phyloP scores from a whole-genome alignment of 1,140 invertebrate genomes.

The Episyrphus balteatus region DNA sequence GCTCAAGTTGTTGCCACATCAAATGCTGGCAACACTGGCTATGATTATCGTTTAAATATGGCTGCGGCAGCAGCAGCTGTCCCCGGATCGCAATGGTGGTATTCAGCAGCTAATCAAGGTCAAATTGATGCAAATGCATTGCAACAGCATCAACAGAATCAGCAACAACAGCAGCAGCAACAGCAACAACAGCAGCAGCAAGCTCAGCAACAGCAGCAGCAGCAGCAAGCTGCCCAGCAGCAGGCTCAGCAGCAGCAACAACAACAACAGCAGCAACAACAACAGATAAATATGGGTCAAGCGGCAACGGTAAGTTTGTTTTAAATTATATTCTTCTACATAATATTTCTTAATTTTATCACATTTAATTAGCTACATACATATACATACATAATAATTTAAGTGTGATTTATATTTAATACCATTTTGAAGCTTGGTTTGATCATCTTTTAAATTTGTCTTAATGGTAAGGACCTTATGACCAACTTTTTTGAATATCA shows the following conservation, averaged over 20 bases:
- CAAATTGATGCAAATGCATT: slow-evolving; percentile 35
- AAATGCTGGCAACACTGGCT: slow-evolving; percentile 36
- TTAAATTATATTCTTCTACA: slow-evolving; percentile 1
- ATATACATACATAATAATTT: not conserved
- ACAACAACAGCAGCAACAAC: slow-evolving; percentile 12
- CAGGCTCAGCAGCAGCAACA: slow-evolving; percentile 38
- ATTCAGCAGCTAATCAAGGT: slow-evolving; percentile 43
- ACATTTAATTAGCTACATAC: not conserved
- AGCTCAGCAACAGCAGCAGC: slow-evolving; percentile 33
- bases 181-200: slow-evolving; percentile 41
- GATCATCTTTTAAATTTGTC: not conserved
- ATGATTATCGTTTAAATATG: slow-evolving; percentile 50
- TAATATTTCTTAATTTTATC: not conserved
- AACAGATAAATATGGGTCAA: slow-evolving; percentile 19
- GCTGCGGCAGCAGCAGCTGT: slow-evolving; percentile 40
- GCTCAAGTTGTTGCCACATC: slow-evolving; percentile 41
- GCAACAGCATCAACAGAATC: slow-evolving; percentile 41
- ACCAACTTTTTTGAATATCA: too few relatives aligned
- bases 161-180: slow-evolving; percentile 38
- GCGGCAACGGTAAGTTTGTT: slow-evolving; percentile 24
- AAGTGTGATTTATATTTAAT: not conserved
- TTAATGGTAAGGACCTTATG: too few relatives aligned
- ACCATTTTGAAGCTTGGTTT: not conserved
- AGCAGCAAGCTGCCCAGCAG: slow-evolving; percentile 39
- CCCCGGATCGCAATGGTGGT: slow-evolving; percentile 57